phyloP scores from a whole-genome alignment of 2,113 vertebrate species.

The Leiothrix lutea region DNA sequence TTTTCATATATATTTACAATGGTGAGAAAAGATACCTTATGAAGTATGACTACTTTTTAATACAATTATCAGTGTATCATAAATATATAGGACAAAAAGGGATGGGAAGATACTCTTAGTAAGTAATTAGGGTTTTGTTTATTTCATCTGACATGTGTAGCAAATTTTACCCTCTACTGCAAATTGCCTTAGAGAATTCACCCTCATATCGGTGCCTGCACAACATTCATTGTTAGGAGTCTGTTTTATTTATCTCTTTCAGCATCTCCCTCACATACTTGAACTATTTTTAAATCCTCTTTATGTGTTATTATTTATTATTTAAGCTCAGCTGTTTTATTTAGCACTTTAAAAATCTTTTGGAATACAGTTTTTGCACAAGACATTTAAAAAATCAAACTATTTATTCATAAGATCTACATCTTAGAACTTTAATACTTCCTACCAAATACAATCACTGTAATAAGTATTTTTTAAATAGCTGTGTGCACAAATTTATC shows the following conservation, averaged over 20 bases:
- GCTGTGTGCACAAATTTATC: not conserved
- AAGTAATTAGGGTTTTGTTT: not conserved
- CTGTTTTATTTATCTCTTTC: not conserved
- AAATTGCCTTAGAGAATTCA: not conserved
- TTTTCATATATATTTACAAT: not conserved
- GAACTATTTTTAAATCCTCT: constrained; percentile 11
- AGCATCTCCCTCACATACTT: not conserved
- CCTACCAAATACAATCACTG: not conserved
- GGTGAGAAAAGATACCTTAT: not conserved
- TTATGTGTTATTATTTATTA: constrained; percentile 38
- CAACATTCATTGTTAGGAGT: not conserved
- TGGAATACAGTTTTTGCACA: not conserved
- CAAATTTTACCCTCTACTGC: not conserved
- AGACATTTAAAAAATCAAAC: not conserved
- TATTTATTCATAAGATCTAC: not conserved
- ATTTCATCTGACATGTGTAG: not conserved
- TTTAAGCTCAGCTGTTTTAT: constrained; percentile 13
- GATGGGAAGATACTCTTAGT: not conserved
- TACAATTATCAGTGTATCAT: not conserved
- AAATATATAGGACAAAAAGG: not conserved
- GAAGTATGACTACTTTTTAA: not conserved
- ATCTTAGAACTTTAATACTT: not conserved
- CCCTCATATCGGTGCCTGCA: not conserved
- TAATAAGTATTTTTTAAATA: not conserved
- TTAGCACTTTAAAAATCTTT: not conserved